Base-by-base conservation (phyloP, 2,888 invertebrate species). In the Odontocolon sp. region DNA sequence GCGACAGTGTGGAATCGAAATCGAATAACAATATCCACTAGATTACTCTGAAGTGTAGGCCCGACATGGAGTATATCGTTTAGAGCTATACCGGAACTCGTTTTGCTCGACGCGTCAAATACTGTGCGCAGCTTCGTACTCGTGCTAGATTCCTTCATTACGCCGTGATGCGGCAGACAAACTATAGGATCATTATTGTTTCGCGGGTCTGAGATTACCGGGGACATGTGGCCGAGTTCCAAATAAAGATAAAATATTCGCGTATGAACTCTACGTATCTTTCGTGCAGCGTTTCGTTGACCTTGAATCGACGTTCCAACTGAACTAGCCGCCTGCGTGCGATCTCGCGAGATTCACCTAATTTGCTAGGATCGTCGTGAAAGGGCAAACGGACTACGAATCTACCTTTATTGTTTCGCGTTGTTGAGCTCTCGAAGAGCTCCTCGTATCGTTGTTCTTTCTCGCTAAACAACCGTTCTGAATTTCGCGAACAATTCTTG, bases 41-140 rank as follows among this genome's bases (percentile, higher is more conserved):
- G 33, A 52, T 85, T 81, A 6, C 81, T 66, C 57, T 86, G 84
- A 16, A 86, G 64, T 0, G 70, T 75, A 0, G 86, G 86, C 0
- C 87, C 89, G 2, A 79, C 67, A 38, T 80, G 63, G 23, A 85
- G 81, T 2, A 77, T 36, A 8, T 85, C 82, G 67, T 87, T 89
- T 1, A 87, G 45, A 2, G 83, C 82, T 1, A 79, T 23, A 3
- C 82, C 82, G 2, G 75, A 61, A 9, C 61, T 61, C 1, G 61
- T 61, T 45, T 61, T 61, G 14, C 21, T 61, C 31, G 61, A 61
- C 40, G 45, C 61, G 21, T 61, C 61, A 6, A 45, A 61, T 6
- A 61, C 45, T 21, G 45, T 33, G 3, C 45, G 61, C 4, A 45
- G 61, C 18, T 61, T 61, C 14, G 61, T 61, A 14, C 21, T 61